phyloP scores from a whole-genome alignment of 1,140 invertebrate genomes.

The Bemisia tabaci region DNA sequence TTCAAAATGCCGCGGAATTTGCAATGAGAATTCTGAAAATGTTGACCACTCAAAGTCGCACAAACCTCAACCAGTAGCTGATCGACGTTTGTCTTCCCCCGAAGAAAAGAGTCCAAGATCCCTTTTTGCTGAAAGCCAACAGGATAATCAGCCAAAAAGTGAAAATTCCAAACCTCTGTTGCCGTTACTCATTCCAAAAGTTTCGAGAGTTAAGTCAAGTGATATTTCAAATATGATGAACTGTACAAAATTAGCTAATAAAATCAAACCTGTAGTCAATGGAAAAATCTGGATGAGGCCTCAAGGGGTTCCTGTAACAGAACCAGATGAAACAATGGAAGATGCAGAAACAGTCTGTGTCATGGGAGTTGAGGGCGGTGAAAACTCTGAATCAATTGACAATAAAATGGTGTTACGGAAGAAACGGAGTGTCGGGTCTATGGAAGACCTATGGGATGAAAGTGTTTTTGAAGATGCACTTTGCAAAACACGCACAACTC shows the following conservation, averaged over 20 bases:
- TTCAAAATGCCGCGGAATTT: constrained; percentile 70
- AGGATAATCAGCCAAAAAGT: constrained; percentile 19
- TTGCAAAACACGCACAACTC: constrained; percentile 29
- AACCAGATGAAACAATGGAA: constrained; percentile 28
- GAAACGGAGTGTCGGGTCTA: constrained; percentile 41
- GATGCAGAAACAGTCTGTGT: neutral
- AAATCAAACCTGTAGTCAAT: neutral
- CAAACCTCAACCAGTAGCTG: constrained; percentile 14
- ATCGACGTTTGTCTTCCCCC: constrained; percentile 12
- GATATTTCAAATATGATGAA: constrained; percentile 32
- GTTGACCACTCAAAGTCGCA: constrained; percentile 42
- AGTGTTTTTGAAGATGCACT: constrained; percentile 39
- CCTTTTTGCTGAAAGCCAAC: constrained; percentile 28
- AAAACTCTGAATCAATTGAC: constrained; percentile 11
- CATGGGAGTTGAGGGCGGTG: neutral
- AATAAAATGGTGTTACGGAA: constrained; percentile 36
- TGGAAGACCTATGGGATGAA: constrained; percentile 48
- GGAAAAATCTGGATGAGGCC: neutral
- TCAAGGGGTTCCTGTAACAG: neutral
- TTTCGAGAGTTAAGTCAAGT: constrained; percentile 43
- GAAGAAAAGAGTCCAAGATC: constrained; percentile 26
- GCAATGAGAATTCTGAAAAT: constrained; percentile 71
- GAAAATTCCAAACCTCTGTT: constrained; percentile 27
- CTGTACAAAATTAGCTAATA: neutral
- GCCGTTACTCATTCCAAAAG: constrained; percentile 45